Percentiles rank a stretch among this genome's conserved stretches.
phyloP scores from a whole-genome alignment of 1,140 invertebrate genomes.

The Megathymus violae region DNA sequence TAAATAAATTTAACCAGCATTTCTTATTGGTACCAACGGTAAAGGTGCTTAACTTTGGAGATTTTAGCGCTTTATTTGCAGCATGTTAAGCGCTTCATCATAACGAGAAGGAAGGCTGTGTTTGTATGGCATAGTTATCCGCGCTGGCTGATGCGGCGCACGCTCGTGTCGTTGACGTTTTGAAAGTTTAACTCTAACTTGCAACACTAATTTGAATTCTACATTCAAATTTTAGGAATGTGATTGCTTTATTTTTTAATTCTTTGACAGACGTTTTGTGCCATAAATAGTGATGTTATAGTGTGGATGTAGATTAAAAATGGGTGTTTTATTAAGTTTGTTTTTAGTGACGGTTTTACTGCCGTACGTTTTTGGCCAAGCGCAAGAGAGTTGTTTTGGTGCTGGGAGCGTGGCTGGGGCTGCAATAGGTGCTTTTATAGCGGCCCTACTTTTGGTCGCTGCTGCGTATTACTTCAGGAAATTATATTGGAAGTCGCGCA shows the following conservation, averaged over 20 bases:
- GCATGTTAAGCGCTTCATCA: slow-evolving; percentile 19
- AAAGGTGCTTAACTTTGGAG: slow-evolving; percentile 11
- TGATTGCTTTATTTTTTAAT: slow-evolving; percentile 51
- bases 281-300: slow-evolving; percentile 78
- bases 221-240: slow-evolving; percentile 64
- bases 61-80: slow-evolving; percentile 6
- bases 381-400: slow-evolving; percentile 74
- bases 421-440: slow-evolving; percentile 76
- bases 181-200: slow-evolving; percentile 48
- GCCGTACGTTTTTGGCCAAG: slow-evolving; percentile 76
- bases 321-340: slow-evolving; percentile 71
- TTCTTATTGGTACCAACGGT: too few species aligned
- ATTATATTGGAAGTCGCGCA: slow-evolving; percentile 78
- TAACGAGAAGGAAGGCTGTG: slow-evolving; percentile 15
- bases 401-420: slow-evolving; percentile 78
- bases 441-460: slow-evolving; percentile 68
- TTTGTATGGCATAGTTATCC: slow-evolving; percentile 60
- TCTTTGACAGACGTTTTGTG: slow-evolving; percentile 57
- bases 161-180: slow-evolving; percentile 45
- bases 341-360: slow-evolving; percentile 72
- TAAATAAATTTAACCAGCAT: too few species aligned
- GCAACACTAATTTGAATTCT: slow-evolving; percentile 48
- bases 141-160: slow-evolving; percentile 70
- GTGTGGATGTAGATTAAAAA: slow-evolving; percentile 59
- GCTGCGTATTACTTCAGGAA: slow-evolving; percentile 74